Conservation (phyloP, 1,140 invertebrate genomes). For the Linepithema humile region DNA sequence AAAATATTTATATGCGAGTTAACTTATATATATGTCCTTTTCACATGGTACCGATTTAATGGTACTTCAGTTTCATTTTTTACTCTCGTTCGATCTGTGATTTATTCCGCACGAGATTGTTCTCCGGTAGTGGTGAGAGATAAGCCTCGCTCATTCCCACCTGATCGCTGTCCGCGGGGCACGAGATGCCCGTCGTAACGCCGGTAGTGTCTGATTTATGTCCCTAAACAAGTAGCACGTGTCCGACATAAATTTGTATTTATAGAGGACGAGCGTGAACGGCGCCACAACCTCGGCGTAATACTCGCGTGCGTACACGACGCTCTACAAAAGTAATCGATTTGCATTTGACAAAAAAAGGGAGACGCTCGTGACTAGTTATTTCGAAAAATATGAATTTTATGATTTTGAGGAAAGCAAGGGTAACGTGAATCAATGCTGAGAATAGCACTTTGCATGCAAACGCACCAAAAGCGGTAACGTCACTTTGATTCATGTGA, state of each 20-base stretch:
- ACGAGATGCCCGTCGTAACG: constrained; percentile 14
- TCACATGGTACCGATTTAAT: not conserved
- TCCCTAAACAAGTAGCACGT: constrained; percentile 52
- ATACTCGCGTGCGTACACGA: not conserved
- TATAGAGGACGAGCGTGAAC: constrained; percentile 44
- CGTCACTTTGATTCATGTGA: not conserved
- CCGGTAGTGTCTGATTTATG: constrained; percentile 49
- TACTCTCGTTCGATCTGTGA: not conserved
- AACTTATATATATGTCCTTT: not conserved
- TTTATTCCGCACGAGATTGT: not conserved
- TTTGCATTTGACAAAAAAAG: not conserved
- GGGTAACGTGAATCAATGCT: not conserved
- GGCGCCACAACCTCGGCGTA: not conserved
- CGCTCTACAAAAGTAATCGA: constrained; percentile 4
- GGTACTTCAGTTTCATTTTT: not conserved
- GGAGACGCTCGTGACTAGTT: not conserved
- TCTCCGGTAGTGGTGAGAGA: not conserved
- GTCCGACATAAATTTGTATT: constrained; percentile 60
- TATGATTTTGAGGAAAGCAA: not conserved
- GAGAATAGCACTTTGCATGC: not conserved
- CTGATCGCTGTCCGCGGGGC: not conserved
- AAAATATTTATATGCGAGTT: not conserved
- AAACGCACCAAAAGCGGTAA: not conserved
- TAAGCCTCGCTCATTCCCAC: constrained; percentile 26
- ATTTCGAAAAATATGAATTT: not conserved